phyloP scores from a whole-genome alignment of 1,140 invertebrate species.

The Colletes gigas region DNA sequence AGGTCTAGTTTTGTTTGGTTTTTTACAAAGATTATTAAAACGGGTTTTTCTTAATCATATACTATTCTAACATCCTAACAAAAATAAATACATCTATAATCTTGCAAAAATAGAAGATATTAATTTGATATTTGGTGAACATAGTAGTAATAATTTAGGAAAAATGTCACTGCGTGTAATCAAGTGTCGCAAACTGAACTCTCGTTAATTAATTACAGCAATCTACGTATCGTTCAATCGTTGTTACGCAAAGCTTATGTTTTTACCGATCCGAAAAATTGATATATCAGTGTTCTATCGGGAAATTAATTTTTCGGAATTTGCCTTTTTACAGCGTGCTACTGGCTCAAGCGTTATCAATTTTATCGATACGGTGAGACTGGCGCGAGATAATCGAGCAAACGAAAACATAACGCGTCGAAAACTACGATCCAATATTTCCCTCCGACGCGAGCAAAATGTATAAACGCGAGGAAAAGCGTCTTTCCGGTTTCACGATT shows the following conservation, averaged over 20 bases:
- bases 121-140: too few species aligned
- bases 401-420: neutral
- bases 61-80: too few species aligned
- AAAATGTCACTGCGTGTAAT: too few species aligned
- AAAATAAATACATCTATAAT: too few species aligned
- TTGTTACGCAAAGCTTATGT: constrained; percentile 5
- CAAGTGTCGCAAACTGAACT: too few species aligned
- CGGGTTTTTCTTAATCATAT: too few species aligned
- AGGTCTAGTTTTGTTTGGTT: too few species aligned
- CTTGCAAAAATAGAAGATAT: too few species aligned
- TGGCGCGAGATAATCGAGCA: neutral
- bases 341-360: neutral
- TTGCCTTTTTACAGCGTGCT: neutral
- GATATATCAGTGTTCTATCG: constrained; percentile 16
- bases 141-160: too few species aligned
- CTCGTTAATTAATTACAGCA: neutral
- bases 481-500: neutral
- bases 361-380: too few species aligned
- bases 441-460: neutral
- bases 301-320: neutral
- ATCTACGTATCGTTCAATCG: neutral
- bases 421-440: constrained; percentile 23
- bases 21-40: too few species aligned
- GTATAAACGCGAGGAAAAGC: too few species aligned
- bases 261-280: neutral